Base-by-base conservation (phyloP, 1,140 invertebrate genomes). In the Oscheius sp. region DNA sequence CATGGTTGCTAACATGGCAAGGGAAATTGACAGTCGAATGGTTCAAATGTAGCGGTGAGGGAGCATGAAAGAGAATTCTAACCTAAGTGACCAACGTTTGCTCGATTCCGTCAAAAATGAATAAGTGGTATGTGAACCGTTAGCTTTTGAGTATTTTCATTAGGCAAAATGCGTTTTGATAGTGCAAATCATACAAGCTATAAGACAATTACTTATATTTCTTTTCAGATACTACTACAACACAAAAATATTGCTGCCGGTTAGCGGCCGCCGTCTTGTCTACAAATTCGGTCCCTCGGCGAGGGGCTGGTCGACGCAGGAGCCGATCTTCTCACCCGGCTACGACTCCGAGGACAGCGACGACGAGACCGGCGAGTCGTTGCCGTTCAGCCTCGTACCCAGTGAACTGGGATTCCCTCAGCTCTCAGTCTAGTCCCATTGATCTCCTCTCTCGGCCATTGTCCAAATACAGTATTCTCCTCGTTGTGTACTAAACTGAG, bases 181-280 rank as follows among this genome's bases (percentile, higher is more conserved):
- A n/a, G n/a, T n/a, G n/a, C n/a, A n/a, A n/a, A n/a, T n/a, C n/a
- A n/a, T n/a, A n/a, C n/a, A n/a, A n/a, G n/a, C n/a, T n/a, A n/a
- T n/a, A n/a, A n/a, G n/a, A n/a, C n/a, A n/a, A n/a, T n/a, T n/a
- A n/a, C n/a, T n/a, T n/a, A n/a, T n/a, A 45, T 64, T 62, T 59
- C 10, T 49, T 63, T 74, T 75, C 67, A 74, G 68, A 46, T 93
- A 94, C 86, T 87, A 86, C 45, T 79, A 85, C 84, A 75, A 84
- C 84, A 80, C 84, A 79, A 26, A 87, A 84, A 79, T 87, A 85
- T 79, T 86, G 77, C 63, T 78, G 77, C 79, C 79, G 7, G 84
- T 87, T 15, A 85, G 85, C 32, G 86, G 85, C 42, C 86, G 86
- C 78, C 87, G 86, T 79, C 78, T 86, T 42, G 85, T 85, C 68